Base-by-base conservation (phyloP, 2,888 invertebrate species). In the Caradrina clavipalpis region DNA sequence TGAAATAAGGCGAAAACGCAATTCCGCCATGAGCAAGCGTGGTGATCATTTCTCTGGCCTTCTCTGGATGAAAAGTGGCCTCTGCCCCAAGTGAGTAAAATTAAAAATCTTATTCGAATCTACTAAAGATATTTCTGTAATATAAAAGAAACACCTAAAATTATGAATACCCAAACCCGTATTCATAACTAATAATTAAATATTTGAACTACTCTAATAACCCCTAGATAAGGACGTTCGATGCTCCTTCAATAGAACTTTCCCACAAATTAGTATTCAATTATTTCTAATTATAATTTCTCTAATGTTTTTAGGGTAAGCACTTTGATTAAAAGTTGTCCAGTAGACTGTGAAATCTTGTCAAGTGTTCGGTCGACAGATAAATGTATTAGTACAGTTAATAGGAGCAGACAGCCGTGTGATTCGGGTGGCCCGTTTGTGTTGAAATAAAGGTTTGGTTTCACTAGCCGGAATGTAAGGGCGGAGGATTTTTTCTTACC, bases 291-390 rank as follows among this genome's bases (percentile, higher is more conserved):
- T 69, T 74, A 82, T 66, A 81, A 81, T 74, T 74, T 73, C 61
- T 83, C 2, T 69, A 74, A 80, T 69, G 59, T 79, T 80, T 81
- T 84, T 77, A 72, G 76, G 78, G 78, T 78, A 70, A 73, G 66
- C 73, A 81, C 78, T 83, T 88, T 91, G 90, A 90, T 91, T 89
- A 90, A 87, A 88, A 88, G 81, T 85, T 87, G 87, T 70, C 81
- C 89, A 87, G 80, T 82, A 89, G 92, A 91, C 89, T 90, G 90
- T 92, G 83, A 92, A 91, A 90, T 91, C 91, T 88, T 89, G 91
- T 93, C 90, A 90, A 88, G 86, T 88, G 87, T 88, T 86, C 86
- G 76, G 83, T 82, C 86, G 87, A 87, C 87, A 86, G 84, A 83
- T 85, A 86, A 85, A 88, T 86, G 86, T 86, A 88, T 88, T 84